A percentile compares a stretch with the other conserved stretches of the same genome.
Conservation (phyloP, 2,888 invertebrate species). For the Alcis repandata region DNA sequence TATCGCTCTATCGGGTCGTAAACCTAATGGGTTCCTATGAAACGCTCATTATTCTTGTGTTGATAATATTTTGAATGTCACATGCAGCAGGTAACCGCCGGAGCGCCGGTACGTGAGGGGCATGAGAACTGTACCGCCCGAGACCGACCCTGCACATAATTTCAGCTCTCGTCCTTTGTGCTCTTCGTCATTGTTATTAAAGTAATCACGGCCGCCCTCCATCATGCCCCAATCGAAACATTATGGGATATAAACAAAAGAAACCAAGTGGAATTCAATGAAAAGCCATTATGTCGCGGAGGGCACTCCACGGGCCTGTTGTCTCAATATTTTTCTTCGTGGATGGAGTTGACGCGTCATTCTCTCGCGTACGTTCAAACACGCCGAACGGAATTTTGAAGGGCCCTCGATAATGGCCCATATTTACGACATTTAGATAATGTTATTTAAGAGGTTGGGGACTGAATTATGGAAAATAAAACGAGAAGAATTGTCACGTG, state of each 20-base stretch:
- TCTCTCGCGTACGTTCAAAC: constrained; percentile 77
- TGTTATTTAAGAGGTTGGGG: constrained; percentile 75
- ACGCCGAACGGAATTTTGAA: constrained; percentile 83
- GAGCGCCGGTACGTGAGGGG: constrained; percentile 77
- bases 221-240: constrained; percentile 84
- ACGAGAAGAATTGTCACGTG: constrained; percentile 68
- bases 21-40: constrained; percentile 74
- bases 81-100: constrained; percentile 73
- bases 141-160: constrained; percentile 81
- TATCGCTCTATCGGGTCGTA: constrained; percentile 67
- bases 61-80: constrained; percentile 79
- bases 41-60: constrained; percentile 78
- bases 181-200: constrained; percentile 83
- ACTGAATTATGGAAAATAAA: constrained; percentile 76
- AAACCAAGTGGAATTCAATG: constrained; percentile 84
- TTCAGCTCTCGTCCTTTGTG: constrained; percentile 82
- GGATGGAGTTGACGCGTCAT: constrained; percentile 83
- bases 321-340: constrained; percentile 86
- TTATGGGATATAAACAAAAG: constrained; percentile 87
- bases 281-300: constrained; percentile 85
- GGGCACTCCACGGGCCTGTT: constrained; percentile 78
- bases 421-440: constrained; percentile 84
- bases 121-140: constrained; percentile 77
- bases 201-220: constrained; percentile 84
- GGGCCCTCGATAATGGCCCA: constrained; percentile 82